Evolutionary conservation across 1,140 invertebrate species (phyloP).

Genomic region (Microplitis mediator): DNA sequence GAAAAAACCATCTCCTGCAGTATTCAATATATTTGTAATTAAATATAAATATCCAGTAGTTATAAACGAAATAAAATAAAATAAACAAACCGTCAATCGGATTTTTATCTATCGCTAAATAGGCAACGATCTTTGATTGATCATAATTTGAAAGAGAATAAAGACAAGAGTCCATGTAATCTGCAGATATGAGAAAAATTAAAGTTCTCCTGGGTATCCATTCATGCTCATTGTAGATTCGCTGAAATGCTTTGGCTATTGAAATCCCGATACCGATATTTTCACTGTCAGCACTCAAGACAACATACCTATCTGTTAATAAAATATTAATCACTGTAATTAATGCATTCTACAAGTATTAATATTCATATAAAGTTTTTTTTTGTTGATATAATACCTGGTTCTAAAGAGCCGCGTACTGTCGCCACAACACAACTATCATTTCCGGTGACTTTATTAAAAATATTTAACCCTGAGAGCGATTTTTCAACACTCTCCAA

Average conservation of each 20-base stretch:
- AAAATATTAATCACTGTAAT: constrained; percentile 7
- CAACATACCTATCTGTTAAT: constrained; percentile 52
- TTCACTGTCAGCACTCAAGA: constrained; percentile 47
- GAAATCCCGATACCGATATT: constrained; percentile 42
- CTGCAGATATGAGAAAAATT: constrained; percentile 51
- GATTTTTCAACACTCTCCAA: constrained; percentile 26
- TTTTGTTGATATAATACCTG: constrained; percentile 39
- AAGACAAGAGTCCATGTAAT: constrained; percentile 43
- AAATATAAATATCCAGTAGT: no score
- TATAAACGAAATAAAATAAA: no score
- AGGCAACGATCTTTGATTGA: constrained; percentile 47
- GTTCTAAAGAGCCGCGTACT: constrained; percentile 45
- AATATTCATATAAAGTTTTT: neutral
- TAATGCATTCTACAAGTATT: neutral
- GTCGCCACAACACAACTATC: constrained; percentile 42
- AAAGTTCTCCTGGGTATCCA: constrained; percentile 53
- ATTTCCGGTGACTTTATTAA: constrained; percentile 35
- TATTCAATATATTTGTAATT: neutral
- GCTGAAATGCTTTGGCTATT: constrained; percentile 46
- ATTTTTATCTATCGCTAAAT: constrained; percentile 45
- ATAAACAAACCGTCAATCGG: constrained; percentile 42
- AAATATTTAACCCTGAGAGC: constrained; percentile 29
- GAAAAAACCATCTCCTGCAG: constrained; percentile 44
- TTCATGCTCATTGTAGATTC: constrained; percentile 36
- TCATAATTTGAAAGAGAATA: constrained; percentile 40